Evolutionary conservation across 2,797 vertebrate species (phyloP).

Genomic region (Acanthornis magna): DNA sequence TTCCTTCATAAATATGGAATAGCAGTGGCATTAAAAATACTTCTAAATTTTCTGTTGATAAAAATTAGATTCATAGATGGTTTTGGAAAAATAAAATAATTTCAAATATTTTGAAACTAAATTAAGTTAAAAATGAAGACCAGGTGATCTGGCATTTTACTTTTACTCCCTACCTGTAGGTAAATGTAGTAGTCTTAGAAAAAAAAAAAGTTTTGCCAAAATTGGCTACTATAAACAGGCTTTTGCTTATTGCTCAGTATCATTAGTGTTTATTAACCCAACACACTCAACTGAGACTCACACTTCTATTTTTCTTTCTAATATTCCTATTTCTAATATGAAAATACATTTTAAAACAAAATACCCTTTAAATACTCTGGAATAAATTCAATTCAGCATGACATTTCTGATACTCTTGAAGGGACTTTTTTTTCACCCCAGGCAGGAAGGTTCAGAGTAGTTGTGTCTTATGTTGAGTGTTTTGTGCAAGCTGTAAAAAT

Average conservation of each 20-base stretch:
- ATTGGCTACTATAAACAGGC: not conserved
- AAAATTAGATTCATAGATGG: not conserved
- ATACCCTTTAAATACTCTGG: not conserved
- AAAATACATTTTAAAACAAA: slow-evolving; percentile 31
- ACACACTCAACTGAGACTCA: not conserved
- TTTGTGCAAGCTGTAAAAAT: not conserved
- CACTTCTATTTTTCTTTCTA: not conserved
- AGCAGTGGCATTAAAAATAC: rapidly evolving
- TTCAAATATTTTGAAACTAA: not conserved
- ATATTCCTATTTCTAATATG: not conserved
- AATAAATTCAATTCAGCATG: not conserved
- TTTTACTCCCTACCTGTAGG: not conserved
- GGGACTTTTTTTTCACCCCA: not conserved
- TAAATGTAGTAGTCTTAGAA: not conserved
- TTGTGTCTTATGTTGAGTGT: not conserved
- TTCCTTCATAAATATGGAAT: not conserved
- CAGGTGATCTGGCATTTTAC: not conserved
- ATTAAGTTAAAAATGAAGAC: not conserved
- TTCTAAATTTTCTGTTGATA: not conserved
- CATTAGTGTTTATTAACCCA: slow-evolving; percentile 37
- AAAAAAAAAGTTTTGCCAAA: not conserved
- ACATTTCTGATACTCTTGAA: not conserved
- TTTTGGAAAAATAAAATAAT: not conserved
- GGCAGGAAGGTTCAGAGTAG: not conserved
- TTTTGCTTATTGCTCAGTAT: slow-evolving; percentile 23